A percentile compares a stretch with the other conserved stretches of the same genome.
phyloP scores from a whole-genome alignment of 2,113 vertebrate species.

The Alouatta palliata region DNA sequence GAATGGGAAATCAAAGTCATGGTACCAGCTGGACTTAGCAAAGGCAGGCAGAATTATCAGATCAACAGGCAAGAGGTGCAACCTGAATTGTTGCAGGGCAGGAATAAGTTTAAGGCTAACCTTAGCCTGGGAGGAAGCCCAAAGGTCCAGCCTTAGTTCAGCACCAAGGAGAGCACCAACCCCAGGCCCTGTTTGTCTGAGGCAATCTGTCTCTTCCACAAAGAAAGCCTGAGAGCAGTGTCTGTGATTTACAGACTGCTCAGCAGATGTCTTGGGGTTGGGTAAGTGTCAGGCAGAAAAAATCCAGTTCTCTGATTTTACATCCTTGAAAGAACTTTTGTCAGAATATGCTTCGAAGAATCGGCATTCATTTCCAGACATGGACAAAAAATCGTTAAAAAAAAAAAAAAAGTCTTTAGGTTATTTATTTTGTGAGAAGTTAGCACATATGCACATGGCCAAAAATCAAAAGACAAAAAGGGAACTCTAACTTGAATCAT shows the following conservation, averaged over 20 bases:
- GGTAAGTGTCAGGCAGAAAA: background rate
- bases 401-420: background rate
- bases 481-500: background rate
- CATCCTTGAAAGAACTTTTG: background rate
- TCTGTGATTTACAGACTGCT: background rate
- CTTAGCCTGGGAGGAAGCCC: background rate
- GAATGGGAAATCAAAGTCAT: background rate
- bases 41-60: background rate
- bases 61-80: background rate
- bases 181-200: fast-evolving
- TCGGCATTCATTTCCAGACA: constrained; percentile 29
- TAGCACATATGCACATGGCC: background rate
- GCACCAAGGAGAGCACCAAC: constrained; percentile 51
- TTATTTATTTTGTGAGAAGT: background rate
- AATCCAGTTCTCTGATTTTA: background rate
- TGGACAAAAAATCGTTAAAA: background rate
- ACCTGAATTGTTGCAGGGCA: background rate
- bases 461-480: background rate
- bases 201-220: background rate
- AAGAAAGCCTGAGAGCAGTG: background rate
- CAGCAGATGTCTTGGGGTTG: background rate
- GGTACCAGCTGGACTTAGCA: background rate
- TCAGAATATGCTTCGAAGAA: background rate
- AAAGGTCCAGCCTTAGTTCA: background rate
- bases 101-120: background rate